These are phyloP conservation scores for Eueremaeus valkanovi DNA, from an alignment of 2,888 invertebrate genomes.

Conservation along the genomic window DNA sequence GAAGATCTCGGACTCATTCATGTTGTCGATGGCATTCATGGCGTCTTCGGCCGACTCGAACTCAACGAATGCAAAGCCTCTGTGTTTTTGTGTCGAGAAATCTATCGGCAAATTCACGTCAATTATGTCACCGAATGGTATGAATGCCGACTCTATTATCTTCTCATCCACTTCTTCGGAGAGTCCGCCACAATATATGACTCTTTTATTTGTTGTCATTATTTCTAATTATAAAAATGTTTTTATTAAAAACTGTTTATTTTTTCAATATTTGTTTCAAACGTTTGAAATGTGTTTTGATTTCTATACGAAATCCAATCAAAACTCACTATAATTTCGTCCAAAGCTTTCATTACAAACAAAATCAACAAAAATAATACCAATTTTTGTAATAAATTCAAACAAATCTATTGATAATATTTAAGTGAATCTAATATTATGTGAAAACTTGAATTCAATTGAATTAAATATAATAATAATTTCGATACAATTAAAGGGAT, in stretches of 20 bases:
- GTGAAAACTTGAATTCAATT: no score
- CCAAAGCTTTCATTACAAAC: not conserved
- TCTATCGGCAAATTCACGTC: conserved; percentile 97
- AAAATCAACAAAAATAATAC: not conserved
- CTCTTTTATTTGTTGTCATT: conserved; percentile 40
- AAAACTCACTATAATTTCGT: not conserved
- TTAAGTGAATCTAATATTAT: no score
- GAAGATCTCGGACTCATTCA: conserved; percentile 97
- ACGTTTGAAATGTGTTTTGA: not conserved
- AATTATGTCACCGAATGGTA: conserved; percentile 97
- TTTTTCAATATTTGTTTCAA: not conserved
- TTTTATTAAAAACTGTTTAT: not conserved
- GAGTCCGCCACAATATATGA: conserved; percentile 54
- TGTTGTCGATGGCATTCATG: conserved; percentile 97
- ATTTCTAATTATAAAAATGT: not conserved
- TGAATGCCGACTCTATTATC: conserved; percentile 90
- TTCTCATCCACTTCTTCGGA: conserved; percentile 67
- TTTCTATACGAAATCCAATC: no score
- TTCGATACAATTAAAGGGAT: not conserved
- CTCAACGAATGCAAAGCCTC: conserved; percentile 98
- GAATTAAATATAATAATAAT: no score
- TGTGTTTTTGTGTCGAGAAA: conserved; percentile 86
- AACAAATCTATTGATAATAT: not conserved
- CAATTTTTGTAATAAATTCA: not conserved
- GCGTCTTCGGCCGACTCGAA: conserved; percentile 97